Conservation (phyloP, 2,113 vertebrate species). For the Cyphomyrus plagiostoma region DNA sequence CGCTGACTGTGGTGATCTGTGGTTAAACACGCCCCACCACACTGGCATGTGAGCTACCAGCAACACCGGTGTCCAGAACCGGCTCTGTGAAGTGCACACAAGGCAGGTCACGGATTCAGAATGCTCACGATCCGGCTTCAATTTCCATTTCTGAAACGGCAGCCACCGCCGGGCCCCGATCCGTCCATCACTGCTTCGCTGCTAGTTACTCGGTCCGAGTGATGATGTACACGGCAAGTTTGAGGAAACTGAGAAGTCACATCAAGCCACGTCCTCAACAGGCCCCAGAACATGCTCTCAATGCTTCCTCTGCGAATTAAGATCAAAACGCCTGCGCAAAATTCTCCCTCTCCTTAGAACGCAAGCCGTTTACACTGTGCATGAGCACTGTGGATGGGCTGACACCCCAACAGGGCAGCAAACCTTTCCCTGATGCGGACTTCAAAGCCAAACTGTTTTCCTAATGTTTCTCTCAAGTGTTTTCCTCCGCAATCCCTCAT, state of each 20-base stretch:
- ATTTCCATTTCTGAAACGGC: neutral
- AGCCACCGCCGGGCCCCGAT: neutral
- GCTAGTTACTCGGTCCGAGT: neutral
- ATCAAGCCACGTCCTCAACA: neutral
- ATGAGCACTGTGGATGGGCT: neutral
- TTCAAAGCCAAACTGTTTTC: slow-evolving; percentile 13
- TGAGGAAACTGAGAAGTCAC: neutral
- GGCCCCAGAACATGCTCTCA: neutral
- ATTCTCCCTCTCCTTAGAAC: neutral
- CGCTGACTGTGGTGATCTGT: slow-evolving; percentile 27
- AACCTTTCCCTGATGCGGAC: neutral
- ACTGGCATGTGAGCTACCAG: neutral
- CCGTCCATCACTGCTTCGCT: too few species aligned
- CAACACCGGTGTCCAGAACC: neutral
- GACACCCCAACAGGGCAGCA: neutral
- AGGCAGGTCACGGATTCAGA: neutral
- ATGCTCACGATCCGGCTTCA: neutral
- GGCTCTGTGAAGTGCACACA: neutral
- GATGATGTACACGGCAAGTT: neutral
- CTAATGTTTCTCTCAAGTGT: neutral
- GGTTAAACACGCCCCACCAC: neutral
- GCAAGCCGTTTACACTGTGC: neutral
- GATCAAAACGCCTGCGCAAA: neutral
- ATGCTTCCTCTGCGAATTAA: neutral
- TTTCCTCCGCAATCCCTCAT: slow-evolving; percentile 1